Conservation (phyloP, 2,888 invertebrate species). For the Cantharis nigra region DNA sequence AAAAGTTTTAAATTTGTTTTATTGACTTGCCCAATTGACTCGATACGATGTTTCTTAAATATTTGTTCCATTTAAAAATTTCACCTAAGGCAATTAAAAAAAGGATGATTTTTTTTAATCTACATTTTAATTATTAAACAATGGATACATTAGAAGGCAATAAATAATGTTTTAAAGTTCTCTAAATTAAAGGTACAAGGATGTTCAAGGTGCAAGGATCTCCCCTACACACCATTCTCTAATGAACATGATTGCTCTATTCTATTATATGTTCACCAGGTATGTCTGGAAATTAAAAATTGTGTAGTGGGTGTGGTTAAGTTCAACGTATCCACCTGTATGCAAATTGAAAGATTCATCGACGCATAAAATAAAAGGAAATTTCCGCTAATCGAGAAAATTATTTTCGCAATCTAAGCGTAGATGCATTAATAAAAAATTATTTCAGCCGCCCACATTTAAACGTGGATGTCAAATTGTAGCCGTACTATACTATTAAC, state of each 20-base stretch:
- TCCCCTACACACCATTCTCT: too few species aligned
- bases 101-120: too few species aligned
- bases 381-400: background rate
- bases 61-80: too few species aligned
- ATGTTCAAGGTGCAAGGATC: too few species aligned
- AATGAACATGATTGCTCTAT: background rate
- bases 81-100: too few species aligned
- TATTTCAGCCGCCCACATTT: background rate
- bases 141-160: too few species aligned
- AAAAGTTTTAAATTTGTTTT: too few species aligned
- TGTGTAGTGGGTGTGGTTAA: background rate
- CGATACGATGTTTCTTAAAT: too few species aligned
- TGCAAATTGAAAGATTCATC: constrained; percentile 11
- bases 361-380: background rate
- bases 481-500: background rate
- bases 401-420: background rate
- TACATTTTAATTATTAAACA: too few species aligned
- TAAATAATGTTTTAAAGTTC: too few species aligned
- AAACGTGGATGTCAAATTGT: background rate
- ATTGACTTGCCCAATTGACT: too few species aligned
- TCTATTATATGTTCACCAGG: background rate
- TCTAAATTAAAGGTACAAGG: too few species aligned
- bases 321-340: constrained; percentile 14
- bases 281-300: background rate
- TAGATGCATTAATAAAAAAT: background rate